Conservation (phyloP, 2,113 vertebrate genomes). For the Gavia stellata region DNA sequence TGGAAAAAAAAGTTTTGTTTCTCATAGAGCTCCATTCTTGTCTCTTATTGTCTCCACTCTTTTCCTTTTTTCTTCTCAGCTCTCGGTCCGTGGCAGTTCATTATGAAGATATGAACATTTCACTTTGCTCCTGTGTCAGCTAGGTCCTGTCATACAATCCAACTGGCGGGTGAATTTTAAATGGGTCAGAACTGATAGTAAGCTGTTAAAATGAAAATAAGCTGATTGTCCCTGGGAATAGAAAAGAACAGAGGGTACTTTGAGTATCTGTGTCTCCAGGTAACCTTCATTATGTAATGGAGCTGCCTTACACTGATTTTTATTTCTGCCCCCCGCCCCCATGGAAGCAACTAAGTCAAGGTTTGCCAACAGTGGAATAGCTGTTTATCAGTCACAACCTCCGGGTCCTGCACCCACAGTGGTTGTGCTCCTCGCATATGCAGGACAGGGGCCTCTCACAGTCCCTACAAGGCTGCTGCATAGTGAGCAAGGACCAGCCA, state of each 20-base stretch:
- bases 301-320: not conserved
- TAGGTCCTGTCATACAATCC: not conserved
- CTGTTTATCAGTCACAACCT: not conserved
- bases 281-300: constrained; percentile 46
- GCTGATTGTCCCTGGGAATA: constrained; percentile 28
- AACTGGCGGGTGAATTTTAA: constrained; percentile 44
- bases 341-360: not conserved
- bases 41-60: not conserved
- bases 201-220: constrained; percentile 44
- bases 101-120: not conserved
- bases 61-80: not conserved
- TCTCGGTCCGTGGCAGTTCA: not conserved
- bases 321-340: too few relatives aligned
- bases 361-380: not conserved
- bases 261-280: not conserved
- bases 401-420: not conserved
- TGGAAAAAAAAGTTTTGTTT: not conserved
- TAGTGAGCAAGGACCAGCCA: not conserved
- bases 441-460: not conserved
- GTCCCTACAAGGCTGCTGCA: not conserved
- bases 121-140: constrained; percentile 4
- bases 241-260: constrained; percentile 22
- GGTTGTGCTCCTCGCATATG: too few relatives aligned
- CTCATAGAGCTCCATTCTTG: not conserved
- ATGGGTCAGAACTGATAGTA: constrained; percentile 25